These are phyloP conservation scores for Noctua janthina DNA, from an alignment of 2,888 invertebrate genomes.

Conservation along the genomic window DNA sequence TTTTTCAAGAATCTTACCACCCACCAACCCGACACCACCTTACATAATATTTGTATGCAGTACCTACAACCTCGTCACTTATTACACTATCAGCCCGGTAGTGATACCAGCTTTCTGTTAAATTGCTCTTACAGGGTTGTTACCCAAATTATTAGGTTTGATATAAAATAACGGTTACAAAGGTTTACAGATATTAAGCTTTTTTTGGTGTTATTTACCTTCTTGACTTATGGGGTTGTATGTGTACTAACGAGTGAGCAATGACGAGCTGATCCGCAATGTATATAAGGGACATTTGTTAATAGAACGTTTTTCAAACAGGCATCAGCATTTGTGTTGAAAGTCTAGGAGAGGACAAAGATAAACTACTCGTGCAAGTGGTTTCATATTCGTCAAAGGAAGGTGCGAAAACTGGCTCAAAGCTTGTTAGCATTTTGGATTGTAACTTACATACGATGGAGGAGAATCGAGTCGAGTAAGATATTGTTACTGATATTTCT, in stretches of 20 bases:
- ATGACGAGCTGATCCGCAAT: not conserved
- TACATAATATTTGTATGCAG: slow-evolving; percentile 3
- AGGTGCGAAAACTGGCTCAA: slow-evolving; percentile 90
- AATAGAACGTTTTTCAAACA: slow-evolving; percentile 59
- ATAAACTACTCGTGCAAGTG: slow-evolving; percentile 91
- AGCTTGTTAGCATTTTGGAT: slow-evolving; percentile 91
- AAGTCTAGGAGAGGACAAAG: slow-evolving; percentile 84
- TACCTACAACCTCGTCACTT: not conserved
- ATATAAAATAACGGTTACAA: not conserved
- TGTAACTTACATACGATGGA: slow-evolving; percentile 91
- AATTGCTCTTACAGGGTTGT: not conserved
- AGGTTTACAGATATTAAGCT: not conserved
- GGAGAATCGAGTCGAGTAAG: slow-evolving; percentile 91
- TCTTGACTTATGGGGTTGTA: not conserved
- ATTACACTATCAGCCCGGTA: not conserved
- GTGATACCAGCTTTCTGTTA: not conserved
- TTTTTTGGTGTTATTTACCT: not conserved
- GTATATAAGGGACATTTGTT: slow-evolving; percentile 1
- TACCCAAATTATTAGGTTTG: not conserved
- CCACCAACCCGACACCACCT: not conserved
- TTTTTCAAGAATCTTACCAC: not conserved
- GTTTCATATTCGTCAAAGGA: slow-evolving; percentile 91
- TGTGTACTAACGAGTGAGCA: not conserved
- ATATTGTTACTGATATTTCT: slow-evolving; percentile 35
- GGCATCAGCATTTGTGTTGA: slow-evolving; percentile 87